These are phyloP conservation scores for Teinopalpus imperialis DNA, from an alignment of 2,888 invertebrate species.

Conservation along the genomic window DNA sequence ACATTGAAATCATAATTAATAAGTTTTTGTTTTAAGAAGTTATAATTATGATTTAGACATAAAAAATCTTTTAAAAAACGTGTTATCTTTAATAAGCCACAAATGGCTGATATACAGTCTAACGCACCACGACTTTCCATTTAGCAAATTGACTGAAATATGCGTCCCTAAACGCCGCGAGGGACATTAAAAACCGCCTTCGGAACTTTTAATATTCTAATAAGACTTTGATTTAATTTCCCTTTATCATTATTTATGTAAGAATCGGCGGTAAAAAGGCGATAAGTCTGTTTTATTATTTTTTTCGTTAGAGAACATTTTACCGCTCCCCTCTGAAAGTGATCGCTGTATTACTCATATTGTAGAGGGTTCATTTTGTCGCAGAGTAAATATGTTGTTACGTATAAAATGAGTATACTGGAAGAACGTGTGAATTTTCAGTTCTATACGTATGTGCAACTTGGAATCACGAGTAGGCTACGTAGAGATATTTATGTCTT, in stretches of 20 bases:
- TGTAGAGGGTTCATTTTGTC: constrained; percentile 45
- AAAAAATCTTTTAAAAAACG: constrained; percentile 45
- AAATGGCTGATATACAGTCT: constrained; percentile 50
- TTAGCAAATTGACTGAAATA: constrained; percentile 80
- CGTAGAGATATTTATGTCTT: background rate
- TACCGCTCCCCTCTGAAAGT: constrained; percentile 50
- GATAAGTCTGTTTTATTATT: constrained; percentile 73
- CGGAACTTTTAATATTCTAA: constrained; percentile 79
- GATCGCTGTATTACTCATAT: constrained; percentile 35
- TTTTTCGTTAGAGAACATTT: constrained; percentile 50
- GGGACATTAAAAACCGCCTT: constrained; percentile 76
- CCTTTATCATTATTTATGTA: constrained; percentile 82
- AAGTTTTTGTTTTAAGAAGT: too few relatives aligned
- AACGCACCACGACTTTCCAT: constrained; percentile 60
- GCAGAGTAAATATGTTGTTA: constrained; percentile 37
- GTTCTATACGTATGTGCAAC: background rate
- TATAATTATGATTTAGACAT: constrained; percentile 44
- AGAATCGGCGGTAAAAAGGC: constrained; percentile 68
- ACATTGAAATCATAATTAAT: too few relatives aligned
- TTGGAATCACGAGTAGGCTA: too few relatives aligned
- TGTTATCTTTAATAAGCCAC: constrained; percentile 43
- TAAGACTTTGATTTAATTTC: constrained; percentile 82
- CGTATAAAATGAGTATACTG: constrained; percentile 16
- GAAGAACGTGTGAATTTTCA: background rate
- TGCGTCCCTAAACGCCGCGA: constrained; percentile 68